These are phyloP conservation scores for Himalopsyche kuldschensis DNA, from an alignment of 2,888 invertebrate species.

Conservation along the genomic window DNA sequence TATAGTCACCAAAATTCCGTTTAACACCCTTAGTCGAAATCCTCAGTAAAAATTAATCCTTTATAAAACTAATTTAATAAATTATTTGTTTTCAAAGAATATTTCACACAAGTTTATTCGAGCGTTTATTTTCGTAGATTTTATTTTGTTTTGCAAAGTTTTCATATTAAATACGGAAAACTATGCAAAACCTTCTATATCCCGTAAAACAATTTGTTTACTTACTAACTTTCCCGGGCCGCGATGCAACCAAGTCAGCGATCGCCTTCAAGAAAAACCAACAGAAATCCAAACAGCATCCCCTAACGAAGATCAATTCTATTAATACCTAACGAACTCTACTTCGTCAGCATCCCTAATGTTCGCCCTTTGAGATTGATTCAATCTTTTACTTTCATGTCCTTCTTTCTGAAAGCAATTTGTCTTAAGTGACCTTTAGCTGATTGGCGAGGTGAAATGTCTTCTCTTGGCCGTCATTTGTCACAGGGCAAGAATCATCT, in stretches of 20 bases:
- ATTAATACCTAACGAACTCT: constrained; percentile 37
- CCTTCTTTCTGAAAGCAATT: constrained; percentile 30
- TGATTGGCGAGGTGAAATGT: constrained; percentile 37
- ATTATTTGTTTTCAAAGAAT: no score
- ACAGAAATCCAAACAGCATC: constrained; percentile 24
- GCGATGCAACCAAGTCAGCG: background rate
- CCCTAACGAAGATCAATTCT: constrained; percentile 35
- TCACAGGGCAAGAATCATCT: constrained; percentile 18
- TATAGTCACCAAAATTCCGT: no score
- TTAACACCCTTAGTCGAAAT: no score
- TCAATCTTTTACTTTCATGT: constrained; percentile 35
- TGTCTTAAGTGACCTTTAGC: constrained; percentile 37
- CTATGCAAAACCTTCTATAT: background rate
- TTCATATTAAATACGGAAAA: background rate
- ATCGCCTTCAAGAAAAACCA: constrained; percentile 19
- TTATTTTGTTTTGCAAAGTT: background rate
- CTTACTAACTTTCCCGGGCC: background rate
- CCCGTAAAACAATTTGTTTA: background rate
- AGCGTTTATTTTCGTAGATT: no score
- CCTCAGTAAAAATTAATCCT: no score
- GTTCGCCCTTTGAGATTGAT: constrained; percentile 30
- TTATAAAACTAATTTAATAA: no score
- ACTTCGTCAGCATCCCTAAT: constrained; percentile 33
- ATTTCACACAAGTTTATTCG: no score
- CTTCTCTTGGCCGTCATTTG: constrained; percentile 33